These are phyloP conservation scores for Parasteatoda lunata DNA, from an alignment of 2,888 invertebrate genomes.

Conservation along the genomic window DNA sequence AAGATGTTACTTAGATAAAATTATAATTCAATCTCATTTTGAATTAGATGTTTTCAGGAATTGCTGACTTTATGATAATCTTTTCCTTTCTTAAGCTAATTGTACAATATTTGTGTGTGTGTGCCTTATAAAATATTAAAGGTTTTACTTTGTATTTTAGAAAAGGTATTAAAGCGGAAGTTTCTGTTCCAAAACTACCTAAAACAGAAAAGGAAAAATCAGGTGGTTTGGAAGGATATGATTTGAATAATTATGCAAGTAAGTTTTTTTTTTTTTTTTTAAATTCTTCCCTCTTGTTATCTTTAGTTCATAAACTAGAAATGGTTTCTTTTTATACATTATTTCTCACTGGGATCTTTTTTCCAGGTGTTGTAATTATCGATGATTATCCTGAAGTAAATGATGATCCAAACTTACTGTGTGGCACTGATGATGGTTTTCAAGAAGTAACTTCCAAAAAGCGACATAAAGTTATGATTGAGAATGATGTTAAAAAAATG, in stretches of 20 bases:
- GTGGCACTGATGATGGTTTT: conserved; percentile 79
- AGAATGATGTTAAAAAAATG: conserved; percentile 74
- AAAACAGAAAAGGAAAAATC: conserved; percentile 74
- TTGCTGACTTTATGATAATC: too few species aligned
- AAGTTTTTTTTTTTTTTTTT: conserved; percentile 73
- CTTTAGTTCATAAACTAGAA: conserved; percentile 11
- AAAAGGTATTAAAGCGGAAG: conserved; percentile 60
- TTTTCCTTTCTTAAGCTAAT: too few species aligned
- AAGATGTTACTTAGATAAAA: too few species aligned
- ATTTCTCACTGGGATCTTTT: conserved; percentile 19
- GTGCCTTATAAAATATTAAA: neutral
- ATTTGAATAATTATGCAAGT: conserved; percentile 78
- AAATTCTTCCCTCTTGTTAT: conserved; percentile 29
- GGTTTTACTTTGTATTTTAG: conserved; percentile 8
- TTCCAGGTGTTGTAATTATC: conserved; percentile 77
- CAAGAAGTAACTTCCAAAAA: conserved; percentile 90
- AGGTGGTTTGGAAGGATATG: conserved; percentile 78
- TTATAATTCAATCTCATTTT: too few species aligned
- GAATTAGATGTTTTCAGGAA: too few species aligned
- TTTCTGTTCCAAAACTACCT: conserved; percentile 50
- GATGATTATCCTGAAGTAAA: conserved; percentile 77
- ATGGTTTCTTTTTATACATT: conserved; percentile 9
- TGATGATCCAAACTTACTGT: conserved; percentile 75
- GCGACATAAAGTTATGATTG: conserved; percentile 74
- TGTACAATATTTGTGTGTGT: too few species aligned